Conservation (phyloP, 2,888 invertebrate genomes). For the Branchipolynoe longqiensis region DNA sequence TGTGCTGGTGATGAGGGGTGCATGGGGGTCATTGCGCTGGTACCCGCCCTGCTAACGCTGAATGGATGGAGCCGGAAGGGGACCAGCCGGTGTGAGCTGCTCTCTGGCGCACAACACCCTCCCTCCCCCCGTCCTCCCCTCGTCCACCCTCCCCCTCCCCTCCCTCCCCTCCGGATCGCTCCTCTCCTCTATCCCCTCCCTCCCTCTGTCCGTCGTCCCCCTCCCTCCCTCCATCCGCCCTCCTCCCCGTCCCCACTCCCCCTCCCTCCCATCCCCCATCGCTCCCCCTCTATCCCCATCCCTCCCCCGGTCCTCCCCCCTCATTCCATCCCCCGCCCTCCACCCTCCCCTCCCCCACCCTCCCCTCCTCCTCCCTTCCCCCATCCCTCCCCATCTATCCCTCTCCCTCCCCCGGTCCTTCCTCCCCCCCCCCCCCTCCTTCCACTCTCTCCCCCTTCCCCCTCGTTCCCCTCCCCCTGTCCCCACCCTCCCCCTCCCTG, state of each 20-base stretch:
- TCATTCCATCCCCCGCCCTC: background rate
- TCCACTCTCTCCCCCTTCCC: background rate
- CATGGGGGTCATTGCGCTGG: conserved; percentile 3
- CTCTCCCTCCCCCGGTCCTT: background rate
- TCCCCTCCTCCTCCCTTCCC: background rate
- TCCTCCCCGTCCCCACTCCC: background rate
- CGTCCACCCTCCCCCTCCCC: background rate
- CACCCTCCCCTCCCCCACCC: background rate
- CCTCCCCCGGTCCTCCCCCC: background rate
- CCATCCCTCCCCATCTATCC: background rate
- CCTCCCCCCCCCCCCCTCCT: background rate
- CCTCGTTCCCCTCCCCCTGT: background rate
- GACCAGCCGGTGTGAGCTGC: conserved; percentile 1
- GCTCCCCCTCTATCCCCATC: background rate
- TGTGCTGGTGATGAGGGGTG: background rate
- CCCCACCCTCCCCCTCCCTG: background rate
- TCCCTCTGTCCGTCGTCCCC: background rate
- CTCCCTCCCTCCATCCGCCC: background rate
- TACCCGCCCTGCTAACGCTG: background rate
- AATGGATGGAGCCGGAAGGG: background rate
- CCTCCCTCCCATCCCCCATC: background rate
- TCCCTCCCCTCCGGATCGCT: background rate
- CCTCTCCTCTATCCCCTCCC: background rate
- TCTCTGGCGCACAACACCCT: no score
- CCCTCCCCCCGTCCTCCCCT: background rate